phyloP scores from a whole-genome alignment of 2,797 vertebrate species.

The Taeniopygia guttata region DNA sequence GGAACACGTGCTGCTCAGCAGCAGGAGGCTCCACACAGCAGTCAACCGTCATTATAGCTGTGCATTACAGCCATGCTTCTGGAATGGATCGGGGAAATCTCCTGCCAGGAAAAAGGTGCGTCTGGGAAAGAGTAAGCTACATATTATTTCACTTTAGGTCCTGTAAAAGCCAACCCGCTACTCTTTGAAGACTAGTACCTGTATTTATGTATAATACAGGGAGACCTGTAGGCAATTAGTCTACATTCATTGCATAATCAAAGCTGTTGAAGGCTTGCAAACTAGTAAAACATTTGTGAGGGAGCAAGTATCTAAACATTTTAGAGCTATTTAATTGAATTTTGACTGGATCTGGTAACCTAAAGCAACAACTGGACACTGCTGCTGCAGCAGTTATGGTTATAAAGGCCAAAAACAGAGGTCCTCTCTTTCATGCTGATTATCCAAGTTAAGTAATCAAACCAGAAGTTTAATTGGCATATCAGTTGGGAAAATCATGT shows the following conservation, averaged over 20 bases:
- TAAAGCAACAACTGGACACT: neutral
- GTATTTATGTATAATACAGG: neutral
- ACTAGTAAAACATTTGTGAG: constrained; percentile 1
- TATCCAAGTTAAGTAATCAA: neutral
- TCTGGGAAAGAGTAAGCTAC: constrained; percentile 3
- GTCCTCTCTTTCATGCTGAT: neutral
- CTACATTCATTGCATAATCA: neutral
- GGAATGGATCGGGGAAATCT: neutral
- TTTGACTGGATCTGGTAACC: neutral
- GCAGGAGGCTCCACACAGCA: neutral
- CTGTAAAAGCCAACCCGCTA: neutral
- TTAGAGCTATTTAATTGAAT: neutral
- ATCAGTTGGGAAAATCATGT: neutral
- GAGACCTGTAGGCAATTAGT: constrained; percentile 30
- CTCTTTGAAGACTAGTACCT: constrained; percentile 26
- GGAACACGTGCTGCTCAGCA: neutral
- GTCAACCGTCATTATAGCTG: neutral
- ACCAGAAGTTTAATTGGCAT: neutral
- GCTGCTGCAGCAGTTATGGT: neutral
- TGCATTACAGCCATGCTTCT: constrained; percentile 32
- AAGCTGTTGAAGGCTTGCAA: neutral
- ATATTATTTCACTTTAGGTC: constrained; percentile 43
- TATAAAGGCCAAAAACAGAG: neutral
- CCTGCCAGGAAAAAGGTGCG: constrained; percentile 19
- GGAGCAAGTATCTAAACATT: neutral